Evolutionary conservation across 2,888 invertebrate species (phyloP).

Genomic region (Drosophila hawaiiensis): DNA sequence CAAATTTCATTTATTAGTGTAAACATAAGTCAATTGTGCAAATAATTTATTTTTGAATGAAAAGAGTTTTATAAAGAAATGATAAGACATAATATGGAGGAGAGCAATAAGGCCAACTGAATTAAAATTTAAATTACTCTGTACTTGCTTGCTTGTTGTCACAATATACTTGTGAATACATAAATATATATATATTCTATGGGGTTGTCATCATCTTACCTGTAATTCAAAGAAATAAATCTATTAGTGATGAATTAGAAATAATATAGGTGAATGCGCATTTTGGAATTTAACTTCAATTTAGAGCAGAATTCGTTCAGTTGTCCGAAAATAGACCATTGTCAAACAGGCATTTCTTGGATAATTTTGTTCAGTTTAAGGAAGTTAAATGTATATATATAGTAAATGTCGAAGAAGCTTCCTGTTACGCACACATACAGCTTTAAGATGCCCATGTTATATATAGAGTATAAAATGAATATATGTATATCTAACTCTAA

Average conservation of each 20-base stretch:
- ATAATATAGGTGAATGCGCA: neutral
- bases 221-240: constrained; percentile 16
- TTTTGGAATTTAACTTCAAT: neutral
- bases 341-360: neutral
- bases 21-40: neutral
- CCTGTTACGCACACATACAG: neutral
- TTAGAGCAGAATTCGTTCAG: neutral
- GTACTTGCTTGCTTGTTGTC: constrained; percentile 20
- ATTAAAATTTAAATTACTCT: constrained; percentile 3
- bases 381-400: neutral
- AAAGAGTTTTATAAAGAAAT: neutral
- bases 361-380: neutral
- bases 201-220: constrained; percentile 32
- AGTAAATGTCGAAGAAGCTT: neutral
- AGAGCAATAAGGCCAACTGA: constrained; percentile 10
- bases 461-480: neutral
- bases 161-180: neutral
- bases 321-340: neutral
- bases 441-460: too few relatives aligned
- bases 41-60: neutral
- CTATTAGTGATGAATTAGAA: neutral
- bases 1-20: neutral
- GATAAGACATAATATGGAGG: neutral
- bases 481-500: neutral
- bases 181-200: neutral